Base-by-base conservation (phyloP, 2,113 vertebrate genomes). In the Callionymus lyra region DNA sequence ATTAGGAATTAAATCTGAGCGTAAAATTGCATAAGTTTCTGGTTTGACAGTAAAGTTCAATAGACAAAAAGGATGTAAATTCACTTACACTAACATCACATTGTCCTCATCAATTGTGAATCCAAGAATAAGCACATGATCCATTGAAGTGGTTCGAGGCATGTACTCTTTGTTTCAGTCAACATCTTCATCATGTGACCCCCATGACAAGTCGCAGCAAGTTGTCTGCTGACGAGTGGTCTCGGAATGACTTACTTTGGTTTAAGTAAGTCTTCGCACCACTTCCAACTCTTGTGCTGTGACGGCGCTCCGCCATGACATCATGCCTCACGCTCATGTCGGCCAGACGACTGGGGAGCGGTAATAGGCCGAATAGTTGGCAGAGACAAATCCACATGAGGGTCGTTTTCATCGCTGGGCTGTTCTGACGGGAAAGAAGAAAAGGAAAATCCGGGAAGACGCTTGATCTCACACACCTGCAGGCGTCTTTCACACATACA, bases 311-410 rank as follows among this genome's bases (percentile, higher is more conserved):
- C 16, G 41, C 40, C 15, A 41, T 72, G 63, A 73, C 61, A 66
- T 74, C 63, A 76, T 69, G 63, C 46, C 38, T 21, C 57, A 39
- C 41, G 54, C 60, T 69, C 80, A 78, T 71, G 64, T 63, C 68
- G 52, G 46, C 43, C 31, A 41, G 44, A 51, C 46, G 45, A 69
- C 50, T 42, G 34, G 53, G 60, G 59, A 50, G 50, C 37, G 14
- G 48, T 48, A 57, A 67, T 59, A 50, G 54, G 59, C 46, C 21
- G 21, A 27, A 27, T 27, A 27, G 21, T 27, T 27, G n/a, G 41
- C 31, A 46, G 50, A 43, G 47, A 54, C 40, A 48, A 50, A 57
- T 42, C 21, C 47, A 41, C 12, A 1, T 16, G 48, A 45, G 58
- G 35, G 39, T 37, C 1, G 11, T 59, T 58, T 51, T n/a, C 48